phyloP scores from a whole-genome alignment of 2,888 invertebrate species.

The Operophtera brumata region DNA sequence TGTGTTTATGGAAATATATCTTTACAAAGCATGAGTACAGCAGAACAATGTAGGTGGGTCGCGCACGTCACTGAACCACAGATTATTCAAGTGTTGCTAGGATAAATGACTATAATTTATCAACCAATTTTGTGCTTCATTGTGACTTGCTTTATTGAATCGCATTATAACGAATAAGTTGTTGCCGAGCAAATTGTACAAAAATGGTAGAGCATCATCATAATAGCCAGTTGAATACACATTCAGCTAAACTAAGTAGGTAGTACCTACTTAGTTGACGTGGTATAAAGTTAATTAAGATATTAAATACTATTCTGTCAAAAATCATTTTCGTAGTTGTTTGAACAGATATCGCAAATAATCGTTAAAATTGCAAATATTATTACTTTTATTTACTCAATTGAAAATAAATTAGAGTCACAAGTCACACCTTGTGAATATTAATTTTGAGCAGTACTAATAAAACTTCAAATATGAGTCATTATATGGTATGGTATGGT shows the following conservation, averaged over 20 bases:
- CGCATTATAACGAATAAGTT: neutral
- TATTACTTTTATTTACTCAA: too few species aligned
- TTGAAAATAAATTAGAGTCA: too few species aligned
- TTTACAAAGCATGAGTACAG: conserved; percentile 2
- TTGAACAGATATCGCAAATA: too few species aligned
- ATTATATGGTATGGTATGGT: too few species aligned
- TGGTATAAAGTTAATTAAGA: neutral
- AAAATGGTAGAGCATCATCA: neutral
- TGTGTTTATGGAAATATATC: conserved; percentile 2
- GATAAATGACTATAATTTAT: conserved; percentile 27
- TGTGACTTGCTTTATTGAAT: conserved; percentile 36
- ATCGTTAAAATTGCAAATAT: too few species aligned
- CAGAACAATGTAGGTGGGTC: conserved; percentile 53
- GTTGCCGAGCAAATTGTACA: neutral
- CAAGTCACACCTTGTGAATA: too few species aligned
- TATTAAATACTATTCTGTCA: neutral
- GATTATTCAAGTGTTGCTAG: neutral
- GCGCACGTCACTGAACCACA: conserved; percentile 45
- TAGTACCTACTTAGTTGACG: neutral
- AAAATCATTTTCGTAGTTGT: too few species aligned
- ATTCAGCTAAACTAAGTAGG: neutral
- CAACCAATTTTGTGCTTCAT: conserved; percentile 37
- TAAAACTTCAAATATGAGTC: too few species aligned
- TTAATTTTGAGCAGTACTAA: too few species aligned
- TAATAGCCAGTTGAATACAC: neutral